Evolutionary conservation across 2,113 vertebrate genomes (phyloP), one percentile per base, ranked within the genome.

Genomic region (Carassius gibelio): DNA sequence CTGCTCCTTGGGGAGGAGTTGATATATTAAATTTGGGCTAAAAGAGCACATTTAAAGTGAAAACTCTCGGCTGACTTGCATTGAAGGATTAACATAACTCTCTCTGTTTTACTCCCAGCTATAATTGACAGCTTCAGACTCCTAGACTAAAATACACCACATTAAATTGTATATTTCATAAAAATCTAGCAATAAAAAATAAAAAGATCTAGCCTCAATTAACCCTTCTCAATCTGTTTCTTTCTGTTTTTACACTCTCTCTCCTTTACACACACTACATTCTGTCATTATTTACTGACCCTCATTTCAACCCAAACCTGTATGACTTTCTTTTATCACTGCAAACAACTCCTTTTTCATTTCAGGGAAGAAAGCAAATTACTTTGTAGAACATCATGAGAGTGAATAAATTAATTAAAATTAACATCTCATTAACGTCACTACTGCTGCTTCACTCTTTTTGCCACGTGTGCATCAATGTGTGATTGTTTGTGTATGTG

Each of bases 1-100:
- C 38, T 64, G 7, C 19, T 69, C 77, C 72, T 68, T 38, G 8
- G 79, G 90, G 89, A 90, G 89, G 82, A 84, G 88, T 87, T 85
- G 86, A 91, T 91, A 89, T 86, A 90, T 92, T 92, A 69, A 88
- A 88, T 92, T 91, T 90, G 88, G 84, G 88, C 88, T 91, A 88
- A 93, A 92, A 91, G 89, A 92, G 90, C 84, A 85, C 2, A 34
- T 91, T 92, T 88, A 88, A 82, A 91, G 88, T 75, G 75, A 84
- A 90, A 89, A 90, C 75, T 85, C 82, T 88, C 50, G 3, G 26
- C 66, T 86, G 4, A 55, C 78, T 82, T 85, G 75, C 76, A 48
- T 84, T 50, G 71, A 80, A 79, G 87, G 85, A 83, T 84, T 88
- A 88, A 90, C 81, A 81, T 45, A 57, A 79, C 21, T 50, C 78